Evolutionary conservation across 2,113 vertebrate genomes (phyloP).

Genomic region (Nycticorax nycticorax): DNA sequence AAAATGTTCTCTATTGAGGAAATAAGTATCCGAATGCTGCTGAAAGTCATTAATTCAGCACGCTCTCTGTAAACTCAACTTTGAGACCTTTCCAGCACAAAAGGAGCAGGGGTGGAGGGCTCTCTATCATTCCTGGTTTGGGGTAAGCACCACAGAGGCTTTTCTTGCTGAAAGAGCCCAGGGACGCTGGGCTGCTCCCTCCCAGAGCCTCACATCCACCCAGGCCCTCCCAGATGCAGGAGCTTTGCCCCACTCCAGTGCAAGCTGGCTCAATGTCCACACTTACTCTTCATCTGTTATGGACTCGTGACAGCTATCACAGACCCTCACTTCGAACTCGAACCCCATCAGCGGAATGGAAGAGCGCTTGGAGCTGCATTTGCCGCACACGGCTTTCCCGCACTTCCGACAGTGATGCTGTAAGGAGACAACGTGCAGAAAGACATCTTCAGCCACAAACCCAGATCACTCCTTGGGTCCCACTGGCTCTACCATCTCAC

Average conservation of each 20-base stretch:
- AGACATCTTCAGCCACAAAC: neutral
- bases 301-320: slow-evolving; percentile 92
- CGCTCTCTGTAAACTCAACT: neutral
- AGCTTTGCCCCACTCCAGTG: neutral
- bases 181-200: neutral
- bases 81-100: neutral
- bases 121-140: neutral
- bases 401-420: slow-evolving; percentile 99
- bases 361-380: slow-evolving; percentile 94
- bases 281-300: slow-evolving; percentile 98
- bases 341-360: slow-evolving; percentile 98
- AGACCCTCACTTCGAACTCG: slow-evolving; percentile 96
- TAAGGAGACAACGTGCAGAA: neutral
- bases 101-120: neutral
- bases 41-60: neutral
- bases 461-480: neutral
- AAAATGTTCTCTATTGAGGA: neutral
- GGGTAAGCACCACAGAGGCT: neutral
- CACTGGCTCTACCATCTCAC: neutral
- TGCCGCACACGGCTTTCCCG: slow-evolving; percentile 93
- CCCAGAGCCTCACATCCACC: accelerated
- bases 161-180: neutral
- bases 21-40: neutral
- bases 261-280: accelerated
- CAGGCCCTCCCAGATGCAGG: neutral